Evolutionary conservation across 2,113 vertebrate genomes (phyloP), one percentile per base, ranked within the genome.

Genomic region (Eurypyga helias): DNA sequence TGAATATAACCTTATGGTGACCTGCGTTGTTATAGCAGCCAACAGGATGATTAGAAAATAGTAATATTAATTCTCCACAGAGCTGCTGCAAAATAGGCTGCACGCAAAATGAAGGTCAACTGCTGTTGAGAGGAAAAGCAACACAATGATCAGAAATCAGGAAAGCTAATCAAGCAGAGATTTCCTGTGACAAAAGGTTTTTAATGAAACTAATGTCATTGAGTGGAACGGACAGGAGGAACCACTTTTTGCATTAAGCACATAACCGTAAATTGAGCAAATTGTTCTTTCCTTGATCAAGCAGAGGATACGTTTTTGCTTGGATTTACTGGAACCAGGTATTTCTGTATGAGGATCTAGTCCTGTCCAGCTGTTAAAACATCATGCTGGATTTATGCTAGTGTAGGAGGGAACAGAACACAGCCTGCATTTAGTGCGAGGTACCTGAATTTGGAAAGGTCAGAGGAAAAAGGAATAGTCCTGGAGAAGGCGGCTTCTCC

Each of bases 11-110:
- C 21, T 54, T 51, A 16, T 38, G 21, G 10, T 58, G 36, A 43
- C 26, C 24, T 38, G 2, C 0, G 0, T 29, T 34, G 10, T 62
- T 79, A 18, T 0, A 73, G 20, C 24, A 21, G 20, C n/a, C 7
- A 10, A 25, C 3, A 43, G 46, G 33, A 17, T 4, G 0, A 15
- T 19, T 29, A 64, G 67, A 26, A 67, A 29, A 17, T 3, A 36
- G 6, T 6, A 14, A 11, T 3, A 2, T 24, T 52, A 31, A 28
- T 26, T 38, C 20, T 34, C 55, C 29, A 24, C 24, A 51, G 41
- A 86, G 46, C 8, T 33, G 21, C 51, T 38, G 41, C 29, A 61
- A 57, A 61, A 71, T 6, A 48, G 29, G 7, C 55, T 75, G 69
- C 0, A 1, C 66, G 66, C 3, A n/a, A 70, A 73, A 38, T n/a